Evolutionary conservation across 1,140 invertebrate genomes (phyloP).

Genomic region (Oscheius sp.): DNA sequence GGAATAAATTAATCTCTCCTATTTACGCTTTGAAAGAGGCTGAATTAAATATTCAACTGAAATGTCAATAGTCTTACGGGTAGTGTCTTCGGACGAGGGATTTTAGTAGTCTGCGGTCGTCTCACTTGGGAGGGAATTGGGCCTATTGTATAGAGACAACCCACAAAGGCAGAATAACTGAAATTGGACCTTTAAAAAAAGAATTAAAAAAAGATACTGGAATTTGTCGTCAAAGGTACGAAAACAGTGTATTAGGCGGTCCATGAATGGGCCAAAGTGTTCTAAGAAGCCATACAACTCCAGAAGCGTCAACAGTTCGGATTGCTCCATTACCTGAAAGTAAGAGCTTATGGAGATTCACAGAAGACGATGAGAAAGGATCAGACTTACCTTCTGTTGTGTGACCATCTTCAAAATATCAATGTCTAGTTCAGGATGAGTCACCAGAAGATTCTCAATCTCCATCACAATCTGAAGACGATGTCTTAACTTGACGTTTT

Average conservation of each 20-base stretch:
- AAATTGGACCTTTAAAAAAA: neutral
- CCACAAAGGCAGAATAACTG: conserved; percentile 1
- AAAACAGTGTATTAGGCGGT: neutral
- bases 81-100: too few species aligned
- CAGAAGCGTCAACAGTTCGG: neutral
- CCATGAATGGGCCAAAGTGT: neutral
- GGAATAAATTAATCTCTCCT: too few species aligned
- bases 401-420: neutral
- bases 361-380: neutral
- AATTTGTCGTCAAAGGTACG: neutral
- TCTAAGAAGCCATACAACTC: neutral
- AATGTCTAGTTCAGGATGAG: neutral
- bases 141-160: neutral
- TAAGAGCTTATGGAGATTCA: too few species aligned
- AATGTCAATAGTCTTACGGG: too few species aligned
- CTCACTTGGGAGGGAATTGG: too few species aligned
- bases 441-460: neutral
- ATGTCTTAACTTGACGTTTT: neutral
- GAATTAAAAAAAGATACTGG: neutral
- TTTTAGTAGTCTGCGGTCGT: too few species aligned
- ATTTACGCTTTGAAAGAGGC: too few species aligned
- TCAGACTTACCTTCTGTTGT: neutral
- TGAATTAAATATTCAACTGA: too few species aligned
- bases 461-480: neutral
- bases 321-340: neutral